Evolutionary conservation across 2,113 vertebrate species (phyloP).

Genomic region (Oceanodroma tethys): DNA sequence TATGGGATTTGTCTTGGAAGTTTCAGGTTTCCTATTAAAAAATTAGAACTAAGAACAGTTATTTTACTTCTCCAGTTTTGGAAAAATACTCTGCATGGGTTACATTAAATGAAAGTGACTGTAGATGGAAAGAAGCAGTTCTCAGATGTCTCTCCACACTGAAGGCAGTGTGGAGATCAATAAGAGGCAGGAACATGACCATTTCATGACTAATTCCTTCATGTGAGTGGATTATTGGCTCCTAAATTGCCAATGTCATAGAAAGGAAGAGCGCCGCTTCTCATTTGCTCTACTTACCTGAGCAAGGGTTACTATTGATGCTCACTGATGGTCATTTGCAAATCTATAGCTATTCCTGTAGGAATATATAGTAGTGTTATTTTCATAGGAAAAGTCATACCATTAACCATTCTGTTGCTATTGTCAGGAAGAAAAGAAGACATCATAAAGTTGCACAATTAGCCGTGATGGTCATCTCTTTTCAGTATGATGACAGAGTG

Average conservation of each 20-base stretch:
- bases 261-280: not conserved
- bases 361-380: not conserved
- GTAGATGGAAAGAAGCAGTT: not conserved
- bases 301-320: not conserved
- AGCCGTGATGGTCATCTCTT: not conserved
- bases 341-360: not conserved
- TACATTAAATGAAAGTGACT: not conserved
- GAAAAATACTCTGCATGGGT: not conserved
- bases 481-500: not conserved
- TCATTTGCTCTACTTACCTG: not conserved
- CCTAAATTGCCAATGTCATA: not conserved
- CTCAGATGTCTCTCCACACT: not conserved
- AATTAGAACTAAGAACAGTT: not conserved
- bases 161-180: not conserved
- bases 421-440: not conserved
- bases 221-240: not conserved
- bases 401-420: fast-evolving
- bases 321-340: not conserved
- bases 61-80: not conserved
- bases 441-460: not conserved
- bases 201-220: not conserved
- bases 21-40: not conserved
- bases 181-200: not conserved
- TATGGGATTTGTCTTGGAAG: not conserved
- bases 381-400: not conserved